Evolutionary conservation across 2,113 vertebrate genomes (phyloP), one percentile per base, ranked within the genome.

Genomic region (Oncorhynchus gorbuscha): DNA sequence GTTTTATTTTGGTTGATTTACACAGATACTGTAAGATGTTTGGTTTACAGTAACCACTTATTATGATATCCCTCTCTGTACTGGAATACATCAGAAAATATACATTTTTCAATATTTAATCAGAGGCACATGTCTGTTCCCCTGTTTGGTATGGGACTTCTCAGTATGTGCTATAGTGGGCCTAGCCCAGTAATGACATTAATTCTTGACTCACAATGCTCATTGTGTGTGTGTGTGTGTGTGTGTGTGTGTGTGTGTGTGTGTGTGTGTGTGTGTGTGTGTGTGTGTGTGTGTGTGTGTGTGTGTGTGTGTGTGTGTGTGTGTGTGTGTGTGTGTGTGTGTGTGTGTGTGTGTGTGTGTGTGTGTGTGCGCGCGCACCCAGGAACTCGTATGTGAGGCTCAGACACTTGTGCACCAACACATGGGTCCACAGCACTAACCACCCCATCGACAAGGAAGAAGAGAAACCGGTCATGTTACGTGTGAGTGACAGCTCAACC

Each of bases 381-480:
- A 99, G 97, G 85, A 99, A 99, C 89, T 99, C 98, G 0, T 99
- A 99, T 0, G 98, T 99, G 51, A 94, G 98, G 24, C 97, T 99
- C 66, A 88, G 98, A 75, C 98, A 99, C 84, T 93, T 99, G n/a
- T 99, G 98, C 84, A 99, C 98, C 26, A 99, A 99, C 87, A 99
- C 98, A 0, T 99, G 98, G 98, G 96, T 99, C 68, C 98, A 99
- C 82, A 99, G 98, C 90, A 99, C 98, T 75, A 99, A 99, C 83
- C 97, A 97, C 55, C 98, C 98, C 2, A 99, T 99, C n/a, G 98
- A 99, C 88, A 99, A 99, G 80, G 97, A 99, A 1, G 98, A 99
- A 74, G 98, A 99, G 80, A 99, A 99, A 22, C 97, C 98, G 0
- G 98, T 99, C 85, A 99, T 99, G 98, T 93, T 99, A 51, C 95